Percentiles rank a stretch among this genome's conserved stretches.
phyloP scores from a whole-genome alignment of 2,888 invertebrate species.

The Electrophaes corylata region DNA sequence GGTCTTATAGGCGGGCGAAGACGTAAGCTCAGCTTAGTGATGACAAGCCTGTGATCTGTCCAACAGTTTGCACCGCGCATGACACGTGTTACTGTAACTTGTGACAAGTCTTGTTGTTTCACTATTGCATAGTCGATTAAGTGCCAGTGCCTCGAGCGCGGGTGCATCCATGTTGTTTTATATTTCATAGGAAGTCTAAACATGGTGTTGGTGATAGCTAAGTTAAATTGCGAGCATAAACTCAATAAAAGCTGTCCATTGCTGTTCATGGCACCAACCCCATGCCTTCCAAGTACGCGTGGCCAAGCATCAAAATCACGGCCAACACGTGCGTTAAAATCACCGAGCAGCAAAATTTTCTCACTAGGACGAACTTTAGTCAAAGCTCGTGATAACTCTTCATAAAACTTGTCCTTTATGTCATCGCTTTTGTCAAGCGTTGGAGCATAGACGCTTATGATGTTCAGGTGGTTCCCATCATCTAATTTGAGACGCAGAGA shows the following conservation, averaged over 20 bases:
- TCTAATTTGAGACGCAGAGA: conserved; percentile 19
- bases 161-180: conserved; percentile 46
- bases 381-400: conserved; percentile 25
- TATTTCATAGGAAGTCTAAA: conserved; percentile 41
- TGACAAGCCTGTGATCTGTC: neutral
- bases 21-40: neutral
- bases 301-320: conserved; percentile 33
- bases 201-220: conserved; percentile 39
- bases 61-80: conserved; percentile 8
- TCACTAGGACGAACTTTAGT: conserved; percentile 1
- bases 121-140: neutral
- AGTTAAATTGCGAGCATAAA: conserved; percentile 38
- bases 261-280: conserved; percentile 42
- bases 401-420: conserved; percentile 38
- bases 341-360: conserved; percentile 17
- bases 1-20: neutral
- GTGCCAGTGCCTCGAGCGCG: conserved; percentile 27
- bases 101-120: no score
- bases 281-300: conserved; percentile 40
- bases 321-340: conserved; percentile 12
- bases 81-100: neutral
- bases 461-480: conserved; percentile 36
- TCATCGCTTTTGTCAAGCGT: conserved; percentile 36
- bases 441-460: conserved; percentile 45
- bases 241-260: conserved; percentile 38